These are phyloP conservation scores for Torymus aiolomorphi DNA, from an alignment of 2,888 invertebrate genomes.

Conservation along the genomic window DNA sequence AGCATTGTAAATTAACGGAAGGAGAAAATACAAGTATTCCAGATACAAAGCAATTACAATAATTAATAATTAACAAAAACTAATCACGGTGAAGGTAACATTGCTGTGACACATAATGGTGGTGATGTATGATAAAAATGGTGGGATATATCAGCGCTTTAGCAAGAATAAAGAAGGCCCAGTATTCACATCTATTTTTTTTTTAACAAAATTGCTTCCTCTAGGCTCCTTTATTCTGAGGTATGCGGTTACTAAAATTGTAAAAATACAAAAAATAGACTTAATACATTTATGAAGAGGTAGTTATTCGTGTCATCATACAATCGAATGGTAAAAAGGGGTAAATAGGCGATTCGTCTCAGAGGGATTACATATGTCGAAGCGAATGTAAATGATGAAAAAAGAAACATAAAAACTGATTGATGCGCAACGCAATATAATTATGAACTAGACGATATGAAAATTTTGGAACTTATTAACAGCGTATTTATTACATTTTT, in stretches of 20 bases:
- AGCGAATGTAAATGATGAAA: constrained; percentile 46
- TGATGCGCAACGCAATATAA: constrained; percentile 49
- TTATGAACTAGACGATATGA: constrained; percentile 67
- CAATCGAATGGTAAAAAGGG: constrained; percentile 53
- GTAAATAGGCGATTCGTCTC: constrained; percentile 40
- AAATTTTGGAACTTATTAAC: constrained; percentile 68
- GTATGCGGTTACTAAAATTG: constrained; percentile 75
- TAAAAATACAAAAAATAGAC: constrained; percentile 72
- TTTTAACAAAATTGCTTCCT: constrained; percentile 45
- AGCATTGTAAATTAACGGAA: constrained; percentile 58
- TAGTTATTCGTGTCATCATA: constrained; percentile 67
- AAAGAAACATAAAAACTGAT: constrained; percentile 35
- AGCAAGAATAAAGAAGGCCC: constrained; percentile 42
- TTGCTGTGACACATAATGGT: constrained; percentile 54
- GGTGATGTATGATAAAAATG: constrained; percentile 50
- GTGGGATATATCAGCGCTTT: constrained; percentile 55
- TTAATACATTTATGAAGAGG: constrained; percentile 74
- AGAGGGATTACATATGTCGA: constrained; percentile 45
- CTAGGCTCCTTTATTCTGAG: constrained; percentile 69
- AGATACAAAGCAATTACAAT: constrained; percentile 46
- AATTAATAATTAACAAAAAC: constrained; percentile 43
- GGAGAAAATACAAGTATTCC: constrained; percentile 31
- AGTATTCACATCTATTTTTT: constrained; percentile 14
- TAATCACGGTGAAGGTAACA: constrained; percentile 58
- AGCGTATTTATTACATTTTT: constrained; percentile 33